Evolutionary conservation across 2,113 vertebrate species (phyloP).

Genomic region (Otocyon megalotis): DNA sequence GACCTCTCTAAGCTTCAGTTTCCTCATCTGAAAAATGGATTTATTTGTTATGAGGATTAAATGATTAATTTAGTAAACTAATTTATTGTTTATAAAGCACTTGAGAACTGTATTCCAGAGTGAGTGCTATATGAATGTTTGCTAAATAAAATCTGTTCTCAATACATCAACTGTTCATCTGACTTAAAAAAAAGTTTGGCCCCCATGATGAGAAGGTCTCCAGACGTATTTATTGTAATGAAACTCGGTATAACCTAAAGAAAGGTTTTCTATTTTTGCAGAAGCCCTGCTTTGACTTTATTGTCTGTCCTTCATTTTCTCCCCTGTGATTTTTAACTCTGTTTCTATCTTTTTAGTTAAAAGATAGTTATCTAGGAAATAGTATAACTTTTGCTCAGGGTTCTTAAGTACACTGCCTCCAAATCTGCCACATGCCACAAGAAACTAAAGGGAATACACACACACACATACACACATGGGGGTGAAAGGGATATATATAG

Average conservation of each 20-base stretch:
- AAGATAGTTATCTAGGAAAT: background rate
- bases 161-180: conserved; percentile 25
- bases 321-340: background rate
- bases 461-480: background rate
- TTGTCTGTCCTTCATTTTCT: background rate
- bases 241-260: background rate
- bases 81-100: background rate
- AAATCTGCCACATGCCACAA: background rate
- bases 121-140: background rate
- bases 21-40: conserved; percentile 29
- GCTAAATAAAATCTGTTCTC: conserved; percentile 36
- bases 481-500: background rate
- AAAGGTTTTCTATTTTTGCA: background rate
- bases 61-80: background rate
- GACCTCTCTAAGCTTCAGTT: conserved; percentile 36
- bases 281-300: background rate
- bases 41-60: conserved; percentile 19
- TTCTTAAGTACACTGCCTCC: background rate
- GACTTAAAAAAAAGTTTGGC: conserved; percentile 54
- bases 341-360: background rate
- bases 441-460: background rate
- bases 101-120: background rate
- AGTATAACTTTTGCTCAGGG: background rate
- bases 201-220: background rate
- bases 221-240: background rate